These are phyloP conservation scores for Acrocephalus arundinaceus DNA, from an alignment of 2,113 vertebrate species.

Conservation along the genomic window DNA sequence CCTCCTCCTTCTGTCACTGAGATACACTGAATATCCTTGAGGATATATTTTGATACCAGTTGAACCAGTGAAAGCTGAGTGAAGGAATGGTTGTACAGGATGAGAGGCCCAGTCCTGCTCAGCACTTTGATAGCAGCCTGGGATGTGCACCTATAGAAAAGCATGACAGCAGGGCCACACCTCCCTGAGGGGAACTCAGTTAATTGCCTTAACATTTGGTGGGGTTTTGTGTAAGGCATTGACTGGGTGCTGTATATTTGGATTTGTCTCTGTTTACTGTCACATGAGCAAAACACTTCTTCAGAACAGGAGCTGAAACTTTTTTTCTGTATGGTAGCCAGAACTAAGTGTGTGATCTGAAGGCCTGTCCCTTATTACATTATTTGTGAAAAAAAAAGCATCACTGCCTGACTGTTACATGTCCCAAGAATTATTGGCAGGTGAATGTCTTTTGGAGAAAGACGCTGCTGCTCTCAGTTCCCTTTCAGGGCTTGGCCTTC, in stretches of 20 bases:
- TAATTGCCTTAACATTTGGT: background rate
- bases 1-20: background rate
- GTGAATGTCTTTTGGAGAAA: background rate
- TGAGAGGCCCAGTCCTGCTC: background rate
- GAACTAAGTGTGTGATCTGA: background rate
- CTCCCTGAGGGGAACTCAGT: rapidly evolving
- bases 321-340: background rate
- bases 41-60: background rate
- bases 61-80: background rate
- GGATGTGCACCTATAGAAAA: rapidly evolving
- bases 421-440: background rate
- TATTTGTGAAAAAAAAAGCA: background rate
- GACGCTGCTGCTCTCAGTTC: background rate
- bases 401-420: background rate
- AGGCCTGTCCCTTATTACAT: background rate
- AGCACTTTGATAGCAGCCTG: rapidly evolving
- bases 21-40: background rate
- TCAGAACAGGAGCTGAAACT: background rate
- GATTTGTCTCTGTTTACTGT: background rate
- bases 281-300: background rate
- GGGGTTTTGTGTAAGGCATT: background rate
- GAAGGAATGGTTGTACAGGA: rapidly evolving
- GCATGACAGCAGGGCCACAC: background rate
- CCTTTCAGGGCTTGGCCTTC: background rate
- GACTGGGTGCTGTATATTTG: background rate